A percentile compares a stretch with the other conserved stretches of the same genome.
Conservation (phyloP, 2,888 invertebrate species). For the Steromphala cineraria region DNA sequence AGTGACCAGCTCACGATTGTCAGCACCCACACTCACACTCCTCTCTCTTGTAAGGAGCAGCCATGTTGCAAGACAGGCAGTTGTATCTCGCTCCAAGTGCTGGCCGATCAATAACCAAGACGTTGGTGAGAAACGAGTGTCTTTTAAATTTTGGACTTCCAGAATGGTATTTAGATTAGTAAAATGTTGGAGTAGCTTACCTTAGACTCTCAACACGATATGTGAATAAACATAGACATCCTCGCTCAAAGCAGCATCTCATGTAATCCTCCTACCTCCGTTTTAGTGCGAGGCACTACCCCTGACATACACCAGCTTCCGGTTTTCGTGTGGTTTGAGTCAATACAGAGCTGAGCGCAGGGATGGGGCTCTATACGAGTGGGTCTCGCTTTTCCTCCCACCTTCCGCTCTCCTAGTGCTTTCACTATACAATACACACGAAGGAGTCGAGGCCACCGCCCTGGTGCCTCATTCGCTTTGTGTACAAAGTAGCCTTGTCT, state of each 20-base stretch:
- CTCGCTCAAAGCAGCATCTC: background rate
- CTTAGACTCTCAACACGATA: background rate
- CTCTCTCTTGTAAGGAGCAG: background rate
- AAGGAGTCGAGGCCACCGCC: too few species aligned
- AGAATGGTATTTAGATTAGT: background rate
- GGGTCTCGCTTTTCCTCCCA: background rate
- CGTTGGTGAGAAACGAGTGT: background rate
- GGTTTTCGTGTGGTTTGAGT: background rate
- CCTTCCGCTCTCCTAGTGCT: background rate
- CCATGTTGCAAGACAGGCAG: background rate
- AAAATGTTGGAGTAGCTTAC: background rate
- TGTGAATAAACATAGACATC: background rate
- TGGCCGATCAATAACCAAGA: background rate
- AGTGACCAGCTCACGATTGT: too few species aligned
- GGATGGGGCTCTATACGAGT: background rate
- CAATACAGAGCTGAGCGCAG: background rate
- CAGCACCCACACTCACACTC: background rate
- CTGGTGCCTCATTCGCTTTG: too few species aligned
- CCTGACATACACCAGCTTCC: background rate
- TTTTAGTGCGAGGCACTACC: background rate
- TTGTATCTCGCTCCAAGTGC: slow-evolving; percentile 3
- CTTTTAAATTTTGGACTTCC: too few species aligned
- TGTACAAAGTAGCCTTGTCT: too few species aligned
- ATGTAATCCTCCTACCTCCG: background rate
- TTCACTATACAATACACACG: background rate